phyloP scores from a whole-genome alignment of 2,797 vertebrate species.

The Pseudomugil tenellus region DNA sequence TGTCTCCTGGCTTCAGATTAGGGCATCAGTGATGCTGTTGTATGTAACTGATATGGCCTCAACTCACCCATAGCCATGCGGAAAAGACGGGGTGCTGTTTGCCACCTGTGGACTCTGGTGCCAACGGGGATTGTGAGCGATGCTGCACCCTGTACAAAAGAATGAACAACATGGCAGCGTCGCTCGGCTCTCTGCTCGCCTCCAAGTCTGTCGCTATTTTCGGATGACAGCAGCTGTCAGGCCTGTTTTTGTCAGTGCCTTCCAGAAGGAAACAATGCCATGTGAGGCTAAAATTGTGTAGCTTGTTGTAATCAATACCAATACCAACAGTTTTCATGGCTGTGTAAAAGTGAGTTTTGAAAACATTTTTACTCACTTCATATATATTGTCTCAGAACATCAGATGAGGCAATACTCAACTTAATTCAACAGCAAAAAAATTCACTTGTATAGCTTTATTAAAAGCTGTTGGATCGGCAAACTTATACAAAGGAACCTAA shows the following conservation, averaged over 20 bases:
- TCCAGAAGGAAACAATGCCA: conserved; percentile 54
- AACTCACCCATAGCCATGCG: conserved; percentile 35
- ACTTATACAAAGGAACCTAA: too few relatives aligned
- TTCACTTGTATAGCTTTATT: too few relatives aligned
- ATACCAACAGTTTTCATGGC: not conserved
- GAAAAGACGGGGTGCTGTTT: conserved; percentile 38
- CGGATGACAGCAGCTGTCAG: conserved; percentile 73
- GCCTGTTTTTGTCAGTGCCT: conserved; percentile 56
- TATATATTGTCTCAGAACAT: too few relatives aligned
- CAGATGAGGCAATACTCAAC: too few relatives aligned
- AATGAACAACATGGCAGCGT: conserved; percentile 48
- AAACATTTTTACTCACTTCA: not conserved
- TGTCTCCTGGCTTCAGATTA: conserved; percentile 45
- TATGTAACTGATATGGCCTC: conserved; percentile 45
- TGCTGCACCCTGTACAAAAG: conserved; percentile 36
- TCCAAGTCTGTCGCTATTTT: conserved; percentile 68
- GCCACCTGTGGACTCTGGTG: conserved; percentile 71
- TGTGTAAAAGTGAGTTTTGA: not conserved
- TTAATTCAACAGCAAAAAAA: too few relatives aligned
- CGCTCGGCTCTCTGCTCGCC: conserved; percentile 37
- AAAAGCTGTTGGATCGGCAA: too few relatives aligned
- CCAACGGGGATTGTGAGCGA: conserved; percentile 58
- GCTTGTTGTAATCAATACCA: conserved; percentile 10
- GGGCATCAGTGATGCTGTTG: conserved; percentile 17
- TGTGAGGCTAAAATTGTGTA: conserved; percentile 35